Evolutionary conservation across 2,888 invertebrate species (phyloP).

Genomic region (Piscicola geometra): DNA sequence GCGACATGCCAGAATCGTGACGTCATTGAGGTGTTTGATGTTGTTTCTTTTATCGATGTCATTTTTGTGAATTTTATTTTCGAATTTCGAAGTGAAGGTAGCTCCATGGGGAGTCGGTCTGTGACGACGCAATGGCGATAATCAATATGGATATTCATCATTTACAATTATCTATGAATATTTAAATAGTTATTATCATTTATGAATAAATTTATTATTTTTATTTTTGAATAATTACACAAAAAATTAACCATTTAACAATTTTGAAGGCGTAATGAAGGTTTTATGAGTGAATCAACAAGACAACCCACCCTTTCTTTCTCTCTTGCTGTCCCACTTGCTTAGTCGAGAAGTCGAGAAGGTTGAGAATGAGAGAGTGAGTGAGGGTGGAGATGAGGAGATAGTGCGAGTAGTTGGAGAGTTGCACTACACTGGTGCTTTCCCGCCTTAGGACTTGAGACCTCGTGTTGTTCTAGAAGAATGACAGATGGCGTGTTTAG

Average conservation of each 20-base stretch:
- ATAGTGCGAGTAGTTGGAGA: neutral
- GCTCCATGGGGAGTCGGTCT: neutral
- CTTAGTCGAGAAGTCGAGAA: neutral
- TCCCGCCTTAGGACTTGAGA: conserved; percentile 8
- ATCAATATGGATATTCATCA: too few relatives aligned
- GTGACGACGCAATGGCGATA: neutral
- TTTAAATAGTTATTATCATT: too few relatives aligned
- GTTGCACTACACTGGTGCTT: neutral
- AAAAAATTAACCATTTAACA: too few relatives aligned
- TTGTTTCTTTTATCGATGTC: neutral
- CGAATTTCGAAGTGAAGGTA: neutral
- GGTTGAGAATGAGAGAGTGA: conserved; percentile 2
- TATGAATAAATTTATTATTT: too few relatives aligned
- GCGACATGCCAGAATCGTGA: neutral
- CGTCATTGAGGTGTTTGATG: neutral
- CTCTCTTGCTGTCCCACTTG: neutral
- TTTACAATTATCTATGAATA: too few relatives aligned
- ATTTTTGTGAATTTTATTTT: neutral
- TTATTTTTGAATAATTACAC: too few relatives aligned
- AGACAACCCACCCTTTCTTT: neutral
- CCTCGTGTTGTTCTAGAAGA: neutral
- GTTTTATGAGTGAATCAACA: too few relatives aligned
- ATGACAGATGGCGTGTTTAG: too few relatives aligned
- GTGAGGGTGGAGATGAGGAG: neutral
- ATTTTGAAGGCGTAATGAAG: too few relatives aligned